Evolutionary conservation across 2,113 vertebrate genomes (phyloP).

Genomic region (Pyrgilauda ruficollis): DNA sequence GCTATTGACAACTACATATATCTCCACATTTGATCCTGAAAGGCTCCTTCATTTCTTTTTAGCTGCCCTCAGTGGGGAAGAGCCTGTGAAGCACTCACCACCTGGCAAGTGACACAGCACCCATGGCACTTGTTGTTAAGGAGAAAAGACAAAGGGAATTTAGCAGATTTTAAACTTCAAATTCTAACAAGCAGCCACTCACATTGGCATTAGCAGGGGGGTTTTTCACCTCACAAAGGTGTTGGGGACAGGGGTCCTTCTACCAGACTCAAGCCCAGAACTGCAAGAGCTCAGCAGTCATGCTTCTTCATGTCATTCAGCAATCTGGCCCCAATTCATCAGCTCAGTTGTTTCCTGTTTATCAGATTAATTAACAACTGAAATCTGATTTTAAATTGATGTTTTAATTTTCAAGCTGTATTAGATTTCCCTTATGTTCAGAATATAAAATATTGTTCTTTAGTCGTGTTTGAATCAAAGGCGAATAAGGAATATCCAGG

Average conservation of each 20-base stretch:
- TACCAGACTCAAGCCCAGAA: not conserved
- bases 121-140: accelerated
- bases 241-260: not conserved
- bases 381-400: not conserved
- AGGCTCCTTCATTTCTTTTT: not conserved
- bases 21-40: not conserved
- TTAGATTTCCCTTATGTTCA: not conserved
- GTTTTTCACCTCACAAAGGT: not conserved
- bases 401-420: not conserved
- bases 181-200: not conserved
- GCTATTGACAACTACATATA: not conserved
- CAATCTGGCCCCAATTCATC: not conserved
- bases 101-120: not conserved
- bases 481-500: not conserved
- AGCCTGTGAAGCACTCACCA: not conserved
- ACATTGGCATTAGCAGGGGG: accelerated
- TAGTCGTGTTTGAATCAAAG: not conserved
- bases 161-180: not conserved
- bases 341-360: not conserved
- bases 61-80: not conserved
- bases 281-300: not conserved
- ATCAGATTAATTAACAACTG: not conserved
- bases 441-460: not conserved
- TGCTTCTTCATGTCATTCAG: not conserved
- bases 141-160: not conserved